phyloP scores from a whole-genome alignment of 2,888 invertebrate species.

The Diabrotica balteata region DNA sequence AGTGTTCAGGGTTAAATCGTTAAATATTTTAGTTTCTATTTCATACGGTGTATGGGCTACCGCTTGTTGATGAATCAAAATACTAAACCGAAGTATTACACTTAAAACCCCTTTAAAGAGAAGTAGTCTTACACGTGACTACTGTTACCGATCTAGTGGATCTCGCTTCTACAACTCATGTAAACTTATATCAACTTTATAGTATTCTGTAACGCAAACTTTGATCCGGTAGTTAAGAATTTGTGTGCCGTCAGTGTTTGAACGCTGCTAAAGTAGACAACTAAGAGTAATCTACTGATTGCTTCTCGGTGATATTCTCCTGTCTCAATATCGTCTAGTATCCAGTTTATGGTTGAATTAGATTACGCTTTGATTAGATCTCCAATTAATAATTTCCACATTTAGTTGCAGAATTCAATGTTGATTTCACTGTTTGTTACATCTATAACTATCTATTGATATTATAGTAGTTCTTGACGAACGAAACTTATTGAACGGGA shows the following conservation, averaged over 20 bases:
- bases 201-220: slow-evolving; percentile 17
- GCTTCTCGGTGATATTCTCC: slow-evolving; percentile 18
- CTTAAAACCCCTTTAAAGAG: no score
- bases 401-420: slow-evolving; percentile 31
- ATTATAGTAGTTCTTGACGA: no score
- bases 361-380: slow-evolving; percentile 48
- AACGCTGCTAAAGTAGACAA: slow-evolving; percentile 7
- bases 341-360: slow-evolving; percentile 46
- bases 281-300: slow-evolving; percentile 16
- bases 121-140: no score
- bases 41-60: no score
- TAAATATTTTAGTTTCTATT: no score
- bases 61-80: no score
- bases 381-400: slow-evolving; percentile 46
- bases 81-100: no score
- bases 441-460: not conserved
- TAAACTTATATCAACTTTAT: slow-evolving; percentile 23
- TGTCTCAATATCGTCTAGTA: slow-evolving; percentile 42
- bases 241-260: slow-evolving; percentile 20
- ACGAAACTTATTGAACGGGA: no score
- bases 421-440: slow-evolving; percentile 26
- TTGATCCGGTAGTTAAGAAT: slow-evolving; percentile 22
- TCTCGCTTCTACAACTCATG: slow-evolving; percentile 1
- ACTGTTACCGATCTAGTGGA: not conserved
- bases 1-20: no score